Percentiles rank a stretch among this genome's conserved stretches.
phyloP scores from a whole-genome alignment of 2,888 invertebrate genomes.

The Ophraella communa region DNA sequence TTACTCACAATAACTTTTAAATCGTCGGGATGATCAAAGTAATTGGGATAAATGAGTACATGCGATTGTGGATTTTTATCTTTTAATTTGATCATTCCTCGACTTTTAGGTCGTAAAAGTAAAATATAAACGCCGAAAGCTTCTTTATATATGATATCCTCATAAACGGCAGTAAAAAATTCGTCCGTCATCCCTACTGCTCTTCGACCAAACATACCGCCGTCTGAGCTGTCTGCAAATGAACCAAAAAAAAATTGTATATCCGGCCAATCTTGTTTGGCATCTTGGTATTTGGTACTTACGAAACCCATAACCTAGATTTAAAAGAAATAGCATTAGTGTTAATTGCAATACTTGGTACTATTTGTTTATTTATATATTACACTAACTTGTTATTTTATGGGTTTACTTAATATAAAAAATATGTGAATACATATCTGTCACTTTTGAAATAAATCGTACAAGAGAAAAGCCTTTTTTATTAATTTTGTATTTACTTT shows the following conservation, averaged over 20 bases:
- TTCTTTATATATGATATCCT: slow-evolving; percentile 68
- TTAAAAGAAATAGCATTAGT: neutral
- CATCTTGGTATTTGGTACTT: slow-evolving; percentile 74
- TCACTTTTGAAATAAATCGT: no score
- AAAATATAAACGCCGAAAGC: slow-evolving; percentile 43
- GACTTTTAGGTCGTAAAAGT: slow-evolving; percentile 76
- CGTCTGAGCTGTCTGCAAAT: slow-evolving; percentile 79
- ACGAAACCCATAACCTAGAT: slow-evolving; percentile 46
- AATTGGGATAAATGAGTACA: slow-evolving; percentile 89
- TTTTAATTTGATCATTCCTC: slow-evolving; percentile 72
- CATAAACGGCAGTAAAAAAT: slow-evolving; percentile 72
- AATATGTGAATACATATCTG: no score
- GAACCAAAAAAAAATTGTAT: slow-evolving; percentile 76
- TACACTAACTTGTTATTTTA: no score
- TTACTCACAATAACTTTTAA: slow-evolving; percentile 71
- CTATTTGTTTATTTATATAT: no score
- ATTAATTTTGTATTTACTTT: no score
- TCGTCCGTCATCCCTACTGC: slow-evolving; percentile 72
- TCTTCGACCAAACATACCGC: slow-evolving; percentile 75
- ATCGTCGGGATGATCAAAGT: slow-evolving; percentile 77
- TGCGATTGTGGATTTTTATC: slow-evolving; percentile 74
- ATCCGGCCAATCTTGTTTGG: slow-evolving; percentile 76
- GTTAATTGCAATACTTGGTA: no score
- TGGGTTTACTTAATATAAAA: no score
- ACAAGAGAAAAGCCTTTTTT: no score